Conservation (phyloP, 2,888 invertebrate species). For the Drosophila engyochracea region DNA sequence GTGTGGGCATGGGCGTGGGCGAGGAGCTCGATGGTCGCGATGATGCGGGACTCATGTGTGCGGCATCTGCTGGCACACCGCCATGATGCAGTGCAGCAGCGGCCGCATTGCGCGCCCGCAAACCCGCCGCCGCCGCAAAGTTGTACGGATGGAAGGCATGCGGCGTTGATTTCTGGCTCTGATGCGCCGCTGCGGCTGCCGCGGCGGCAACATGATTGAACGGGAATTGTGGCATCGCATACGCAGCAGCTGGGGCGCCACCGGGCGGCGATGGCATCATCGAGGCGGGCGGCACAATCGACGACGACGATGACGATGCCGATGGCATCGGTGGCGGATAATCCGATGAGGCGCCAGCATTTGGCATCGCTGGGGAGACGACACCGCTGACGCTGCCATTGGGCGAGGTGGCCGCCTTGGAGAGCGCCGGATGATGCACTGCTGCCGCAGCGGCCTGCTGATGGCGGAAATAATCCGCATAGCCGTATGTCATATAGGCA, state of each 20-base stretch:
- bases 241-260: constrained; percentile 66
- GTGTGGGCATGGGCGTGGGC: constrained; percentile 77
- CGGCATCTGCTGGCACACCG: constrained; percentile 50
- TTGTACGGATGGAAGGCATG: constrained; percentile 88
- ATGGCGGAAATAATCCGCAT: constrained; percentile 90
- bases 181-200: constrained; percentile 71
- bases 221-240: constrained; percentile 87
- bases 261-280: constrained; percentile 87
- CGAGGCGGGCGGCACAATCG: constrained; percentile 55
- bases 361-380: constrained; percentile 48
- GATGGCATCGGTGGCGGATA: constrained; percentile 52
- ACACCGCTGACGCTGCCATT: constrained; percentile 73
- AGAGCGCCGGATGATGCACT: constrained; percentile 87
- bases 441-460: constrained; percentile 86
- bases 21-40: constrained; percentile 83
- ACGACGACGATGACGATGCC: constrained; percentile 23
- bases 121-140: constrained; percentile 84
- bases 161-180: constrained; percentile 73
- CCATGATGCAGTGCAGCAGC: constrained; percentile 65
- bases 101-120: constrained; percentile 79
- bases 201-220: constrained; percentile 85
- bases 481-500: constrained; percentile 92
- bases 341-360: constrained; percentile 42
- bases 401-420: constrained; percentile 87
- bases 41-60: constrained; percentile 84